A percentile compares a stretch with the other conserved stretches of the same genome.
phyloP scores from a whole-genome alignment of 2,888 invertebrate genomes.

The Automeris io region DNA sequence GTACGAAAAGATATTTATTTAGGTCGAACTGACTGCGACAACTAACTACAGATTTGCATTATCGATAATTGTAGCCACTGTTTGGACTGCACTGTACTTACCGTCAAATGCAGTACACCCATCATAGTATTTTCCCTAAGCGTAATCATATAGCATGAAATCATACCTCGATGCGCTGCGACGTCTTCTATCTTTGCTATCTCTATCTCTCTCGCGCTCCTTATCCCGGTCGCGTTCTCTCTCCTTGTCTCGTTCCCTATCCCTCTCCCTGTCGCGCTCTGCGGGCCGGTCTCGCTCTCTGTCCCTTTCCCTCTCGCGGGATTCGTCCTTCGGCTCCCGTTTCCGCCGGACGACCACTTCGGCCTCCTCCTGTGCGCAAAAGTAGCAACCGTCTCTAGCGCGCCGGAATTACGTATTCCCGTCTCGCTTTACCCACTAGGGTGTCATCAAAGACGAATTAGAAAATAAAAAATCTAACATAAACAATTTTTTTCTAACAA shows the following conservation, averaged over 20 bases:
- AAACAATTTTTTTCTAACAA: too few relatives aligned
- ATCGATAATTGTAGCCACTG: too few relatives aligned
- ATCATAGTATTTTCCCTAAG: too few relatives aligned
- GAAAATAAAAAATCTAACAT: too few relatives aligned
- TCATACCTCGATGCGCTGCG: constrained; percentile 36
- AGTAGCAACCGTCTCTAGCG: neutral
- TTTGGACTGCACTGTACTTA: too few relatives aligned
- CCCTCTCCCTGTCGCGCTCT: constrained; percentile 38
- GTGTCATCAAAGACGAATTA: neutral
- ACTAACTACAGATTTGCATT: too few relatives aligned
- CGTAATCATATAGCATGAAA: too few relatives aligned
- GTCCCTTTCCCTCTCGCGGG: constrained; percentile 29
- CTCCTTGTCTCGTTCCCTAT: constrained; percentile 28
- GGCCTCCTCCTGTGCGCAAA: constrained; percentile 79
- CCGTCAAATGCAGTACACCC: too few relatives aligned
- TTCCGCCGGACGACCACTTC: constrained; percentile 75
- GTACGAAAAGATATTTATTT: too few relatives aligned
- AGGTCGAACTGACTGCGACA: too few relatives aligned
- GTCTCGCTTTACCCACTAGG: constrained; percentile 1
- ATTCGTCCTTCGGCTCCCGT: constrained; percentile 46
- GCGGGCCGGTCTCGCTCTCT: constrained; percentile 41
- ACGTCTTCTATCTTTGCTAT: constrained; percentile 21
- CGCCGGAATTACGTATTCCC: constrained; percentile 13
- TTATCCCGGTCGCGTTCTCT: constrained; percentile 30
- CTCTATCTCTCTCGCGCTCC: constrained; percentile 20